Evolutionary conservation across 2,113 vertebrate genomes (phyloP).

Genomic region (Dinomys branickii): DNA sequence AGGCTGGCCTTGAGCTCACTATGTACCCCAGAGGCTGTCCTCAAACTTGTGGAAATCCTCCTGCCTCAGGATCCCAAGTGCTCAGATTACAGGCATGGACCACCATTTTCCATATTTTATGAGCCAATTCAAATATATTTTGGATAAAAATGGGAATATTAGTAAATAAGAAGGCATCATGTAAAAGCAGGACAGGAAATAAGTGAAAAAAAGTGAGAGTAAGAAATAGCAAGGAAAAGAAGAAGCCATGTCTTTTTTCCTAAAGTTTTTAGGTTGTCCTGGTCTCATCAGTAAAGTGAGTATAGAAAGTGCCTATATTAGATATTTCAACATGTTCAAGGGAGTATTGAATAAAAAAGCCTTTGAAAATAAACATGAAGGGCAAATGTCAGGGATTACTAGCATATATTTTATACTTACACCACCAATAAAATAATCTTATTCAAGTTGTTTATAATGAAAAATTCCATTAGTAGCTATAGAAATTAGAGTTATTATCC

Average conservation of each 20-base stretch:
- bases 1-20: not conserved
- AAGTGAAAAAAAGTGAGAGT: not conserved
- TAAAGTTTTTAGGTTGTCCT: not conserved
- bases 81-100: not conserved
- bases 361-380: constrained; percentile 42
- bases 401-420: constrained; percentile 10
- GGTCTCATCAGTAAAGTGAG: not conserved
- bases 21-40: too few species aligned
- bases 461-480: constrained; percentile 15
- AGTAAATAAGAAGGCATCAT: constrained; percentile 46
- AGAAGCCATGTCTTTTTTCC: not conserved
- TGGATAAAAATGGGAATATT: not conserved
- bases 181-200: not conserved
- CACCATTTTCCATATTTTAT: constrained; percentile 33
- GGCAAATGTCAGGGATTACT: not conserved
- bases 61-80: not conserved
- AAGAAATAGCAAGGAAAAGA: constrained; percentile 33
- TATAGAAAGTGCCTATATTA: not conserved
- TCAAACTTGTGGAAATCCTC: too few species aligned
- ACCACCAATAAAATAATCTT: constrained; percentile 1
- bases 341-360: not conserved
- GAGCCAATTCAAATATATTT: constrained; percentile 34
- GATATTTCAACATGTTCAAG: not conserved
- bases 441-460: constrained; percentile 46
- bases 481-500: constrained; percentile 18